phyloP scores from a whole-genome alignment of 1,140 invertebrate genomes.

The Tetramorium simillimum region DNA sequence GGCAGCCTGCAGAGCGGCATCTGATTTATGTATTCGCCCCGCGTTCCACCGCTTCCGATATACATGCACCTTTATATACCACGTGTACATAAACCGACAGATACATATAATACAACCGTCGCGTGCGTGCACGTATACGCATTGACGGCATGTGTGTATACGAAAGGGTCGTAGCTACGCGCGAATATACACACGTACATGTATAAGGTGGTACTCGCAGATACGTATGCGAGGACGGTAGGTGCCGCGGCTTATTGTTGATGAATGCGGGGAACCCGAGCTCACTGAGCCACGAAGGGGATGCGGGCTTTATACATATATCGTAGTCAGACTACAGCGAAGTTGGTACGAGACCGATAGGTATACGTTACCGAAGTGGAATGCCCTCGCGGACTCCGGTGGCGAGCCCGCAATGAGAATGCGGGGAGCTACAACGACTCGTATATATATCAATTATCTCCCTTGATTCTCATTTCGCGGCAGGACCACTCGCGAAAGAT shows the following conservation, averaged over 20 bases:
- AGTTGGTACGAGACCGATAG: constrained; percentile 15
- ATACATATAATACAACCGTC: constrained; percentile 43
- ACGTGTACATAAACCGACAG: constrained; percentile 27
- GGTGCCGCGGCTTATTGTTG: constrained; percentile 73
- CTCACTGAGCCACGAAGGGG: constrained; percentile 63
- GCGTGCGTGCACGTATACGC: constrained; percentile 25
- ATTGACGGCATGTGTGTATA: neutral
- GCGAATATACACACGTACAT: constrained; percentile 16
- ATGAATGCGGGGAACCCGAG: constrained; percentile 72
- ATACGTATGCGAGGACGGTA: constrained; percentile 35
- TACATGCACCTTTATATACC: constrained; percentile 46
- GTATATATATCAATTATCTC: constrained; percentile 66
- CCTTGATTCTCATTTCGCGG: constrained; percentile 65
- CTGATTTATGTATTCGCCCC: constrained; percentile 78
- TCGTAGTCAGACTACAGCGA: constrained; percentile 43
- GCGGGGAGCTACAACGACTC: neutral
- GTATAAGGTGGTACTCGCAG: neutral
- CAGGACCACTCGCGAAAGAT: constrained; percentile 58
- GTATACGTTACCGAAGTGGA: constrained; percentile 32
- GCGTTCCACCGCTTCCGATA: constrained; percentile 64
- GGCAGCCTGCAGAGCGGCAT: constrained; percentile 76
- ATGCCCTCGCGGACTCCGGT: constrained; percentile 3
- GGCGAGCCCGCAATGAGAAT: constrained; percentile 26
- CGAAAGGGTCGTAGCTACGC: constrained; percentile 7
- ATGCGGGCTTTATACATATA: constrained; percentile 55